Evolutionary conservation across 2,113 vertebrate species (phyloP), one percentile per base, ranked within the genome.

Genomic region (Calidris pugnax): DNA sequence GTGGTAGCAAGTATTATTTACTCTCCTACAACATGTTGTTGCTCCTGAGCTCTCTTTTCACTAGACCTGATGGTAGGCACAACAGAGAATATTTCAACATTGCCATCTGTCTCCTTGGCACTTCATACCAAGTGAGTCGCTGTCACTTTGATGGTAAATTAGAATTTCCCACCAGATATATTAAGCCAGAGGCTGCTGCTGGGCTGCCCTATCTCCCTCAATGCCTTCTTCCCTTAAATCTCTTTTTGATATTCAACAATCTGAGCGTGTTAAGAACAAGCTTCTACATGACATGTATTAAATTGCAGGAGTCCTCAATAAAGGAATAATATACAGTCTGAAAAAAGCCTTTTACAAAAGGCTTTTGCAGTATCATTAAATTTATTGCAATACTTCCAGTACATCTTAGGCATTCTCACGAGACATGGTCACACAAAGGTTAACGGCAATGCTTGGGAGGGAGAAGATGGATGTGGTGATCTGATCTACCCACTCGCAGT

Each of bases 71-170:
- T 83, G 95, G 79, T 79, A 97, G 96, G 93, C 96, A 96, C 88
- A 97, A 95, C 95, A 97, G 77, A 96, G 90, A 90, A 27, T 59
- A 96, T 93, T 97, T 91, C 95, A 87, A 77, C 95, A 94, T 85
- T 93, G 74, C 96, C 97, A 97, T 97, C 95, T 97, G 97, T 96
- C 92, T 96, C 59, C 80, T 85, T 97, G 96, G 97, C 97, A 89
- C 77, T 87, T 82, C 82, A 55, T 50, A 79, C 69, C 80, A 81
- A 96, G 69, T 18, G 74, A 96, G 90, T 73, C 0, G 45, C 77
- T 96, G 86, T 80, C 86, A 97, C 88, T 96, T 90, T 74, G 76
- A 91, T 55, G 57, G 83, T 79, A 81, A 96, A 94, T 87, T 39
- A 92, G 45, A 87, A 89, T 56, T 96, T 92, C 86, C 93, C 69